A percentile compares a stretch with the other conserved stretches of the same genome.
Conservation (phyloP, 2,888 invertebrate species). For the Eupelmus urozonus region DNA sequence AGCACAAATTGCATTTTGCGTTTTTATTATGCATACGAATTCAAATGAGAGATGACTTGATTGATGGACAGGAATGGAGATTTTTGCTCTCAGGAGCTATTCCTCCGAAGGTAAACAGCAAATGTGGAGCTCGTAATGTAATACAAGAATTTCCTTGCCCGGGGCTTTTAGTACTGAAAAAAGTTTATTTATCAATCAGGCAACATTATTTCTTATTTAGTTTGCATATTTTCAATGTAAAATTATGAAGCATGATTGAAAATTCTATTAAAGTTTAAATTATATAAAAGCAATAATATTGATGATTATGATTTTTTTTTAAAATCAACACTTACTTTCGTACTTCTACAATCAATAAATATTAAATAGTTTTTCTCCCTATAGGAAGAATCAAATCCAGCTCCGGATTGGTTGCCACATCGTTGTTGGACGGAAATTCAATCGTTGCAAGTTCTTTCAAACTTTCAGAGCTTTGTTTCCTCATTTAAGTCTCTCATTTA, state of each 20-base stretch:
- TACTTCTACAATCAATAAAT: too few relatives aligned
- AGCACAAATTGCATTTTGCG: conserved; percentile 91
- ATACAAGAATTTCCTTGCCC: not conserved
- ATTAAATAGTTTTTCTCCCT: not conserved
- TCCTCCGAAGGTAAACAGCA: conserved; percentile 69
- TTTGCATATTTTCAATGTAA: too few relatives aligned
- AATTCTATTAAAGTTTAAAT: too few relatives aligned
- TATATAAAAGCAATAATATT: too few relatives aligned
- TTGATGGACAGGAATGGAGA: conserved; percentile 84
- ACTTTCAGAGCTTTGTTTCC: conserved; percentile 81
- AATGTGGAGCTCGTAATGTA: not conserved
- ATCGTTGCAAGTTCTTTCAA: conserved; percentile 83
- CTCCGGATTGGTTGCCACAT: conserved; percentile 87
- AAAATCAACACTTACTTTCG: too few relatives aligned
- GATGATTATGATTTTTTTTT: too few relatives aligned
- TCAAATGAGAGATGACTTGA: conserved; percentile 80
- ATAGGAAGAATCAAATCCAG: conserved; percentile 84
- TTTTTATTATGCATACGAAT: conserved; percentile 86
- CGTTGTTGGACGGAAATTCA: conserved; percentile 90
- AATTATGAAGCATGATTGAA: too few relatives aligned
- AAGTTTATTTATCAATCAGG: too few relatives aligned
- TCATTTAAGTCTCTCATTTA: conserved; percentile 80
- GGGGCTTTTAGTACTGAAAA: too few relatives aligned
- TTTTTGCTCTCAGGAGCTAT: conserved; percentile 87
- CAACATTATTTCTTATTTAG: too few relatives aligned